Conservation (phyloP, 2,888 invertebrate genomes). For the Rhamphomyia laevipes region DNA sequence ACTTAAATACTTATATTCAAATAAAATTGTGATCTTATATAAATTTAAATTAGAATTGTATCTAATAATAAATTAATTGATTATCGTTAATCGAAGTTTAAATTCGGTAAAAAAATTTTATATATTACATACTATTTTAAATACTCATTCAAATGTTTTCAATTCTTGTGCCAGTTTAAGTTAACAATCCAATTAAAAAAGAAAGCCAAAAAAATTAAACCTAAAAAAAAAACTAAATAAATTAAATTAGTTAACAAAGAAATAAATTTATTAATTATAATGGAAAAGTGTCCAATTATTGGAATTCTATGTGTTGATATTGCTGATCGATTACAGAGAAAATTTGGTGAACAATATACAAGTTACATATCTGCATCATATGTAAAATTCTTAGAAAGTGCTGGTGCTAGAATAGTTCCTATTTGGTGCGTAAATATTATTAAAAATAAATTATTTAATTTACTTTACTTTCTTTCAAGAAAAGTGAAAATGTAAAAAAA, state of each 20-base stretch:
- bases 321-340: constrained; percentile 40
- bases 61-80: too few relatives aligned
- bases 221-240: neutral
- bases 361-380: constrained; percentile 76
- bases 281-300: constrained; percentile 40
- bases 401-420: constrained; percentile 72
- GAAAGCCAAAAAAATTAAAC: neutral
- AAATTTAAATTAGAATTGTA: too few relatives aligned
- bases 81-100: constrained; percentile 7
- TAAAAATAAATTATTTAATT: too few relatives aligned
- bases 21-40: too few relatives aligned
- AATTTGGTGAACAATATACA: constrained; percentile 43
- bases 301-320: constrained; percentile 64
- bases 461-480: too few relatives aligned
- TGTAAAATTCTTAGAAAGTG: constrained; percentile 72
- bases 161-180: neutral
- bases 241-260: neutral
- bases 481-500: too few relatives aligned
- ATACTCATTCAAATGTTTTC: too few relatives aligned
- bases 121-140: too few relatives aligned
- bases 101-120: neutral
- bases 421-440: constrained; percentile 48
- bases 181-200: neutral
- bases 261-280: constrained; percentile 4
- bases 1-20: too few relatives aligned